Percentiles rank a stretch among this genome's conserved stretches.
Evolutionary conservation across 2,888 invertebrate genomes (phyloP).

Genomic region (Heliothis peltigera): DNA sequence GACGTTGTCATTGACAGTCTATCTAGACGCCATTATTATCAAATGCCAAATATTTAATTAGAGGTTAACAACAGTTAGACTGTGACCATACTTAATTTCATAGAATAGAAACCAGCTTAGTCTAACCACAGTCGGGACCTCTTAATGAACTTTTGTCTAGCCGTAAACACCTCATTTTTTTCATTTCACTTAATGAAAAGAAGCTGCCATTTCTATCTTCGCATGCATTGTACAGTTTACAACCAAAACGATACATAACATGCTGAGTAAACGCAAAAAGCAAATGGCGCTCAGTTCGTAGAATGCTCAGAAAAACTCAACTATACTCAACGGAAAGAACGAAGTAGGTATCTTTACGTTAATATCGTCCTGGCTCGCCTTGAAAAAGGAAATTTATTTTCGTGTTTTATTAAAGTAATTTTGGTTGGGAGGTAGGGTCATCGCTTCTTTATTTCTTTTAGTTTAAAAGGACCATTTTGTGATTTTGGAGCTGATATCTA

Average conservation of each 20-base stretch:
- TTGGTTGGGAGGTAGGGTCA: conserved; percentile 67
- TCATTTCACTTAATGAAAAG: conserved; percentile 2
- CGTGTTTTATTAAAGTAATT: conserved; percentile 81
- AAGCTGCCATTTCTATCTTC: neutral
- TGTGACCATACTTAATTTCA: no score
- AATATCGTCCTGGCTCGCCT: conserved; percentile 66
- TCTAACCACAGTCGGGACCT: neutral
- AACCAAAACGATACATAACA: conserved; percentile 47
- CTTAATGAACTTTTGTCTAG: neutral
- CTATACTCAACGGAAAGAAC: conserved; percentile 50
- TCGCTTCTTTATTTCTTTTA: conserved; percentile 45
- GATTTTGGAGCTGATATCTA: conserved; percentile 4
- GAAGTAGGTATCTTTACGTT: conserved; percentile 62
- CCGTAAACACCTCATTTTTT: neutral
- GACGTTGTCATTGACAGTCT: no score
- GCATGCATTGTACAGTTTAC: conserved; percentile 9
- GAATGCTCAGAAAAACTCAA: conserved; percentile 55
- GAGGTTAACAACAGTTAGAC: no score
- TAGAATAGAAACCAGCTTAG: neutral
- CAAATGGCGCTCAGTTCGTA: conserved; percentile 46
- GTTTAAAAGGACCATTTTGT: conserved; percentile 19
- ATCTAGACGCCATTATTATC: no score
- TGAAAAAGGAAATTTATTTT: conserved; percentile 78
- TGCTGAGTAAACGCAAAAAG: conserved; percentile 52
- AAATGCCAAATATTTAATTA: neutral